phyloP scores from a whole-genome alignment of 1,140 invertebrate species.

The Drosophila novamexicana region DNA sequence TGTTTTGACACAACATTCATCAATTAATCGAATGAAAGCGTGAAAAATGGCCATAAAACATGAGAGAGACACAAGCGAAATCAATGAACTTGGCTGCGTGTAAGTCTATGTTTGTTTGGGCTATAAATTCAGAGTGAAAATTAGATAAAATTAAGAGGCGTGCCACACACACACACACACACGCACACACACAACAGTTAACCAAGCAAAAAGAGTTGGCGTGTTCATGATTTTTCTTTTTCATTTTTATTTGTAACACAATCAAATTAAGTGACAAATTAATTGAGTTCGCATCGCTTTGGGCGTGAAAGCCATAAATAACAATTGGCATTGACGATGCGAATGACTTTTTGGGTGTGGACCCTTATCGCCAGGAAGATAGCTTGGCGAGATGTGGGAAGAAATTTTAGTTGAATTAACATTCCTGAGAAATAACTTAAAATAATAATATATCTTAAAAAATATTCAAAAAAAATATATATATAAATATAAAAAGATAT shows the following conservation, averaged over 20 bases:
- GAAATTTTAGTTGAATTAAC: no score
- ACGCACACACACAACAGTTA: constrained; percentile 1
- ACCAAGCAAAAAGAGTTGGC: constrained; percentile 10
- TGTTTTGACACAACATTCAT: constrained; percentile 22
- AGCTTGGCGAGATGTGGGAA: neutral
- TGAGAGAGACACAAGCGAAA: constrained; percentile 4
- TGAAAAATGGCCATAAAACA: constrained; percentile 19
- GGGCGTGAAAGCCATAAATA: constrained; percentile 16
- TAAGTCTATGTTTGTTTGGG: neutral
- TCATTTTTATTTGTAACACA: constrained; percentile 8
- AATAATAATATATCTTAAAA: no score
- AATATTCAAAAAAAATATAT: no score
- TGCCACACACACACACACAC: neutral
- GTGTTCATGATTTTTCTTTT: constrained; percentile 11
- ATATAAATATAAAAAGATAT: no score
- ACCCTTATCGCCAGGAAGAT: neutral
- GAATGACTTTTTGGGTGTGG: neutral
- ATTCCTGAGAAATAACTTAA: no score
- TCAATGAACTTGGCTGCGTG: constrained; percentile 12
- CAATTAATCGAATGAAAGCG: constrained; percentile 30
- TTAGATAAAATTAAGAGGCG: constrained; percentile 4
- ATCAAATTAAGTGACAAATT: constrained; percentile 23
- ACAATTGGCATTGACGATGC: neutral
- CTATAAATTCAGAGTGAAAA: constrained; percentile 16
- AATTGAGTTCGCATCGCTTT: constrained; percentile 6